These are phyloP conservation scores for Geotrupes spiniger DNA, from an alignment of 2,888 invertebrate species.

Conservation along the genomic window DNA sequence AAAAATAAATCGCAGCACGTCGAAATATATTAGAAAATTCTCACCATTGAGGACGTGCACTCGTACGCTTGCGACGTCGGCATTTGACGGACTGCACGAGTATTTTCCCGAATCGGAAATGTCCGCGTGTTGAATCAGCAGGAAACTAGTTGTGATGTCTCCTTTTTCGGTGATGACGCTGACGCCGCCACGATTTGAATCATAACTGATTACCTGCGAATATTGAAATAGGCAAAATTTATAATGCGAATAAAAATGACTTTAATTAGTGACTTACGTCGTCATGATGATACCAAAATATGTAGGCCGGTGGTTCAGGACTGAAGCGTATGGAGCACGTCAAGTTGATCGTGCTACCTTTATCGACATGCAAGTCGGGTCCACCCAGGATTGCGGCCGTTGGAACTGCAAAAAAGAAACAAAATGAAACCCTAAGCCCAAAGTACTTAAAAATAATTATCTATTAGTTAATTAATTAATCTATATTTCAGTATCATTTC, in stretches of 20 bases:
- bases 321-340: conserved; percentile 83
- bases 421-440: too few relatives aligned
- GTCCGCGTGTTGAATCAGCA: conserved; percentile 86
- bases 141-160: conserved; percentile 83
- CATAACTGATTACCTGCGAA: conserved; percentile 83
- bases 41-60: conserved; percentile 91
- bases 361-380: conserved; percentile 81
- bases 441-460: too few relatives aligned
- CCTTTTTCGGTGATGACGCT: conserved; percentile 90
- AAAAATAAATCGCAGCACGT: too few relatives aligned
- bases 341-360: conserved; percentile 83
- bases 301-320: conserved; percentile 70
- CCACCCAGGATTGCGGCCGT: conserved; percentile 80
- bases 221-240: too few relatives aligned
- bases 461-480: too few relatives aligned
- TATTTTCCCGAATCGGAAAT: conserved; percentile 86
- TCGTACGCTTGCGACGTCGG: conserved; percentile 84
- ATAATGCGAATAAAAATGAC: too few relatives aligned
- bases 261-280: conserved; percentile 54
- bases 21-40: conserved; percentile 34
- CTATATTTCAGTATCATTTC: too few relatives aligned
- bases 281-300: conserved; percentile 71
- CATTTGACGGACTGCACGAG: conserved; percentile 89
- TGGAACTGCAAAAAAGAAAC: conserved; percentile 60
- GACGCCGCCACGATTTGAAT: conserved; percentile 84